These are phyloP conservation scores for Neotoma lepida DNA, from an alignment of 2,113 vertebrate species.

Conservation along the genomic window DNA sequence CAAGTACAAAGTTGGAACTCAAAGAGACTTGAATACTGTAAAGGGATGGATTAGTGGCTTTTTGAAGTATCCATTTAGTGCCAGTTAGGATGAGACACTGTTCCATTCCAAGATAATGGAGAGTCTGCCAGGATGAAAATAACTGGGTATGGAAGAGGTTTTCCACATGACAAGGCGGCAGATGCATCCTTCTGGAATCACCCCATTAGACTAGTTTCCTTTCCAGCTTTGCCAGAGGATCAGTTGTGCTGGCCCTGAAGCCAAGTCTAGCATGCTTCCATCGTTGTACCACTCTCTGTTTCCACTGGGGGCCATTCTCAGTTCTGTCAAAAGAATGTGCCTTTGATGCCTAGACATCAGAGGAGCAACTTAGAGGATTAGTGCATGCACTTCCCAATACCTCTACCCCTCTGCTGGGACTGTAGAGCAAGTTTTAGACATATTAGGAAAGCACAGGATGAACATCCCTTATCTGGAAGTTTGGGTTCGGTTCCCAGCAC, in stretches of 20 bases:
- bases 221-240: not conserved
- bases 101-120: not conserved
- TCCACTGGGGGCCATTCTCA: accelerated
- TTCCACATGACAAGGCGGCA: not conserved
- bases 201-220: not conserved
- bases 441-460: not conserved
- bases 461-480: not conserved
- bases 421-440: not conserved
- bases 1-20: not conserved
- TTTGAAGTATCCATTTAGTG: not conserved
- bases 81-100: not conserved
- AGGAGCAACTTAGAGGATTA: not conserved
- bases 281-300: accelerated
- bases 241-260: not conserved
- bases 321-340: not conserved
- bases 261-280: not conserved
- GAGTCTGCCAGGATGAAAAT: not conserved
- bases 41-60: not conserved
- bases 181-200: not conserved
- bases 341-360: not conserved
- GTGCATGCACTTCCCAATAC: not conserved
- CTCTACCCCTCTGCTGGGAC: not conserved
- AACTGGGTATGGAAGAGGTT: not conserved
- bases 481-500: not conserved
- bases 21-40: not conserved